Evolutionary conservation across 1,140 invertebrate species (phyloP).

Genomic region (Forficula auricularia): DNA sequence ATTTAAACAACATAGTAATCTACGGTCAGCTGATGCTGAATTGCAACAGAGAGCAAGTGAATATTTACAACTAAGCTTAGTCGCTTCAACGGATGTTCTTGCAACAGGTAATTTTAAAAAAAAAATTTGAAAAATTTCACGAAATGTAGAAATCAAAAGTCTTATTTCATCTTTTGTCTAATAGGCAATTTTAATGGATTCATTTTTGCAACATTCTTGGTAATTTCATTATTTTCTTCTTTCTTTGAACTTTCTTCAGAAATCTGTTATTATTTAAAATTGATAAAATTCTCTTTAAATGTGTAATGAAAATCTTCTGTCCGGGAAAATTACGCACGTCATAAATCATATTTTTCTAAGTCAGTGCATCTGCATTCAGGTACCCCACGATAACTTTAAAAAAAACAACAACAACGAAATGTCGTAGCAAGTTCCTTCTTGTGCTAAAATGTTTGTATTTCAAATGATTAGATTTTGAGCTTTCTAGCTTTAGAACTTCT

Average conservation of each 20-base stretch:
- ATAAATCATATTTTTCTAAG: too few species aligned
- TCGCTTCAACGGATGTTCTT: constrained; percentile 91
- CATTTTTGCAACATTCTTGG: not conserved
- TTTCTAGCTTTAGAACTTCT: too few species aligned
- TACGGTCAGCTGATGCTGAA: constrained; percentile 93
- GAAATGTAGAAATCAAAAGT: not conserved
- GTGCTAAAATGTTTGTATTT: too few species aligned
- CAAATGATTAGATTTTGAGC: too few species aligned
- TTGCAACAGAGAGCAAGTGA: constrained; percentile 95
- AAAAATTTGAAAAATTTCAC: not conserved
- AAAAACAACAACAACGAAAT: too few species aligned
- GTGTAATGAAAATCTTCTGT: too few species aligned
- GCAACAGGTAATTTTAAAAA: constrained; percentile 35
- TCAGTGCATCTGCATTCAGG: too few species aligned
- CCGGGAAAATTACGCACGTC: too few species aligned
- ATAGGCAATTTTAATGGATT: not conserved
- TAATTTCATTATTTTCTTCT: not conserved
- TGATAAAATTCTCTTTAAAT: too few species aligned
- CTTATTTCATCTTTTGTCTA: not conserved
- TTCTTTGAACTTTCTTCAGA: not conserved
- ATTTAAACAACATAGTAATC: constrained; percentile 87
- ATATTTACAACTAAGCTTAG: constrained; percentile 90
- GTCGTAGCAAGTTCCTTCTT: too few species aligned
- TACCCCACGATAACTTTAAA: too few species aligned
- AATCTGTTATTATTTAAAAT: not conserved